Evolutionary conservation across 2,797 vertebrate species (phyloP).

Genomic region (Streptopelia turtur): DNA sequence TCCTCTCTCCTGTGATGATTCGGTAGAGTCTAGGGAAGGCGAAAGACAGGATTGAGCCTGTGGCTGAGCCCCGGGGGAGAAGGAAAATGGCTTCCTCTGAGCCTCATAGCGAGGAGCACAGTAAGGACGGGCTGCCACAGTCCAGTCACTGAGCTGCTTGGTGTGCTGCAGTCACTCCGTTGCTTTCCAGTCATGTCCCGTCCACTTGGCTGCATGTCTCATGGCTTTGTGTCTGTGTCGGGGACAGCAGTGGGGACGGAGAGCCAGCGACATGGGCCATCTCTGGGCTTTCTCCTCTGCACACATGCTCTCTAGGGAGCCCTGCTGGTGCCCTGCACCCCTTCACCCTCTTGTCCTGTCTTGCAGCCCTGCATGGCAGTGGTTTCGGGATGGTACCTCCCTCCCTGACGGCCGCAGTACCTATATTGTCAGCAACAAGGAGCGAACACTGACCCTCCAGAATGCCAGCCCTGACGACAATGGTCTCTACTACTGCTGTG

Average conservation of each 20-base stretch:
- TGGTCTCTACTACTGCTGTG: constrained; percentile 92
- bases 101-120: constrained; percentile 45
- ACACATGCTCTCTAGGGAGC: background rate
- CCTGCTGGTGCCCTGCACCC: fast-evolving
- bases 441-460: constrained; percentile 86
- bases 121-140: constrained; percentile 44
- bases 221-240: constrained; percentile 55
- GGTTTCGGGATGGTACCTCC: constrained; percentile 87
- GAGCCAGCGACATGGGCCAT: constrained; percentile 13
- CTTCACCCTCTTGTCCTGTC: background rate
- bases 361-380: constrained; percentile 89
- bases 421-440: constrained; percentile 90
- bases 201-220: constrained; percentile 64
- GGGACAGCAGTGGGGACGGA: background rate
- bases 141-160: constrained; percentile 26
- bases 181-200: constrained; percentile 40
- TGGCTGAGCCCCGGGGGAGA: constrained; percentile 44
- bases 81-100: constrained; percentile 39
- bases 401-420: constrained; percentile 79
- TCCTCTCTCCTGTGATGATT: constrained; percentile 44
- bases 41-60: constrained; percentile 60
- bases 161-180: constrained; percentile 56
- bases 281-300: constrained; percentile 3
- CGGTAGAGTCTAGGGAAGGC: constrained; percentile 50
- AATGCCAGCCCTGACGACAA: constrained; percentile 86